Percentiles rank a stretch among this genome's conserved stretches.
phyloP scores from a whole-genome alignment of 2,888 invertebrate species.

The Euplexia lucipara region DNA sequence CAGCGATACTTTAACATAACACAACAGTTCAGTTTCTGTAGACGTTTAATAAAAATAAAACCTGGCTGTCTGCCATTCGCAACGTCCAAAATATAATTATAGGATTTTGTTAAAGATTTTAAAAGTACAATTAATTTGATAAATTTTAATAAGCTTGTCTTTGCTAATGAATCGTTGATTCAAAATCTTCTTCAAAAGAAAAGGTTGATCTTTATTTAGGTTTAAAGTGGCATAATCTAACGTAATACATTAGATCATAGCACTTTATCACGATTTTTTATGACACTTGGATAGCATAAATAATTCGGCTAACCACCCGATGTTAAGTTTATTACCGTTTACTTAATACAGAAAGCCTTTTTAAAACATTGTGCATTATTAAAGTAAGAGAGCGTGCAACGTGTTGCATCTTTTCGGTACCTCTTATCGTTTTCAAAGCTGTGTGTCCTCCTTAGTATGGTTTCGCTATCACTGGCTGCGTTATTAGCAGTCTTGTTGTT shows the following conservation, averaged over 20 bases:
- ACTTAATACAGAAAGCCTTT: constrained; percentile 17
- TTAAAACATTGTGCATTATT: constrained; percentile 37
- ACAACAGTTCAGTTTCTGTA: constrained; percentile 42
- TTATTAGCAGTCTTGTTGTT: constrained; percentile 89
- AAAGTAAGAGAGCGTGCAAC: constrained; percentile 13
- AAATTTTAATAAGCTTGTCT: constrained; percentile 9
- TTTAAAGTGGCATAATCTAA: not conserved
- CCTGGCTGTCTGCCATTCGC: constrained; percentile 56
- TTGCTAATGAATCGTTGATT: constrained; percentile 4
- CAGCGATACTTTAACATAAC: constrained; percentile 50
- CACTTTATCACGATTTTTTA: not conserved
- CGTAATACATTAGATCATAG: not conserved
- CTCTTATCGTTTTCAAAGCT: constrained; percentile 97
- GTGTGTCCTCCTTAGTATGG: constrained; percentile 94
- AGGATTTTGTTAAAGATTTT: constrained; percentile 18
- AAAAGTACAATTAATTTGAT: constrained; percentile 4
- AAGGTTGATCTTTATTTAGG: not conserved
- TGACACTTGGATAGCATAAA: not conserved
- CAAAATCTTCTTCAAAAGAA: not conserved
- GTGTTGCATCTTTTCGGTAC: constrained; percentile 88
- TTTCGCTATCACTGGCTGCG: constrained; percentile 78
- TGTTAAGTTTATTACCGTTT: not conserved
- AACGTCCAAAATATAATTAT: constrained; percentile 24
- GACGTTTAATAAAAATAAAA: constrained; percentile 54
- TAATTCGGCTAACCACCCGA: not conserved